Evolutionary conservation across 2,797 vertebrate species (phyloP), one percentile per base, ranked within the genome.

Genomic region (Trachops cirrhosus): DNA sequence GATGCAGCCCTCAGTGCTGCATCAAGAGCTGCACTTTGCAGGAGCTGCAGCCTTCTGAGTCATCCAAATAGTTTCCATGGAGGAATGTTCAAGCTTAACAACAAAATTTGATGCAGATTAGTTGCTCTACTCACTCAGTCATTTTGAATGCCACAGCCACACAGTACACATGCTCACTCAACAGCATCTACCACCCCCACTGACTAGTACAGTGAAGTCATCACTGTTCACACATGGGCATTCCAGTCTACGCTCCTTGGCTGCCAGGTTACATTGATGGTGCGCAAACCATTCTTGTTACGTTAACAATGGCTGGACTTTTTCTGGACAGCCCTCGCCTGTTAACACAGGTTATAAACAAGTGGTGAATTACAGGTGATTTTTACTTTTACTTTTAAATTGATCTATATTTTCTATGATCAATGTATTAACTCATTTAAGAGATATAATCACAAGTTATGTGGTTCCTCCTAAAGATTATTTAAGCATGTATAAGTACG

Each of bases 301-400:
- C 29, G 8, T 18, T 64, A n/a, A 64, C 32, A 64, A 32, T 64
- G 32, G 62, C 62, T 4, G 2, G 62, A 64, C 62, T 32, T 62
- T 1, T 59, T 62, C 62, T 15, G 26, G 32, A n/a, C 62, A 64
- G 62, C 16, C 62, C 62, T 64, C 2, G 6, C 12, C 7, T 11
- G 32, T 75, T 57, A 92, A 80, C 14, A 74, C n/a, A 48, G 32
- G 48, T 34, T 32, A n/a, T 50, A 41, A 32, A 12, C 3, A 7
- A n/a, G 14, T 70, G 14, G 16, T 70, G 79, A 91, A 32, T 85
- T 75, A 54, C 19, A 83, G 32, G 5, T 39, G 22, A 7, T 50
- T 89, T 91, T 68, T 74, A 52, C 84, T 95, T 93, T 24, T 6
- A 32, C 52, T 82, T 93, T 86, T 83, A 22, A 93, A 50, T 59